Conservation (phyloP, 2,888 invertebrate genomes). For the Lasioglossum marginatum region DNA sequence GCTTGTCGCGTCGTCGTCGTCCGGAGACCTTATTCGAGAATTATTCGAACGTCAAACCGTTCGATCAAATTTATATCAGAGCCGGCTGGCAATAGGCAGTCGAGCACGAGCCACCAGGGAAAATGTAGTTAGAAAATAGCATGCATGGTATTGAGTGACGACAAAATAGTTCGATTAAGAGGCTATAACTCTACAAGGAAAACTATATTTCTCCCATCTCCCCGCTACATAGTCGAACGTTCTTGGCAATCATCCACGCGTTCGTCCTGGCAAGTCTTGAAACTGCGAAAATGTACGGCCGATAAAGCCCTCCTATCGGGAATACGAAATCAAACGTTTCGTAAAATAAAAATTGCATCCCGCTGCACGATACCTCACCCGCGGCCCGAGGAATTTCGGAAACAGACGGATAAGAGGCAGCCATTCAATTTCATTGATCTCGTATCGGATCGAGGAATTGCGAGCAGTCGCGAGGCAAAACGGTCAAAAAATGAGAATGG, state of each 20-base stretch:
- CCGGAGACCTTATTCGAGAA: conserved; percentile 7
- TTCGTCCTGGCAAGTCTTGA: conserved; percentile 20
- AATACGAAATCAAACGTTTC: conserved; percentile 34
- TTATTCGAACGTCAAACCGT: conserved; percentile 40
- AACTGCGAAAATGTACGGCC: conserved; percentile 28
- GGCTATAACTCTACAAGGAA: conserved; percentile 29
- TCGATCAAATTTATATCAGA: conserved; percentile 26
- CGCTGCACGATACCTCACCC: background rate
- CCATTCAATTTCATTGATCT: background rate
- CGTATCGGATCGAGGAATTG: conserved; percentile 1
- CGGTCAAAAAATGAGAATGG: background rate
- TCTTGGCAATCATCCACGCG: conserved; percentile 52
- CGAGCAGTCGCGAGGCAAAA: background rate
- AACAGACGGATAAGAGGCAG: background rate
- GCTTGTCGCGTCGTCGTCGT: background rate
- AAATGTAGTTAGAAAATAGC: conserved; percentile 34
- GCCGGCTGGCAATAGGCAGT: conserved; percentile 11
- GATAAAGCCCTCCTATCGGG: conserved; percentile 12
- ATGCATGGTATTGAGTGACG: conserved; percentile 30
- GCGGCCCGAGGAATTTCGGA: conserved; percentile 24
- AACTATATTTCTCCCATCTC: conserved; percentile 23
- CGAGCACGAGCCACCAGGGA: background rate
- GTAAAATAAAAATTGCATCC: conserved; percentile 25
- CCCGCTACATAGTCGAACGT: conserved; percentile 4
- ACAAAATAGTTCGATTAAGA: conserved; percentile 57